phyloP scores from a whole-genome alignment of 1,140 invertebrate genomes.

The Anoplophora glabripennis region DNA sequence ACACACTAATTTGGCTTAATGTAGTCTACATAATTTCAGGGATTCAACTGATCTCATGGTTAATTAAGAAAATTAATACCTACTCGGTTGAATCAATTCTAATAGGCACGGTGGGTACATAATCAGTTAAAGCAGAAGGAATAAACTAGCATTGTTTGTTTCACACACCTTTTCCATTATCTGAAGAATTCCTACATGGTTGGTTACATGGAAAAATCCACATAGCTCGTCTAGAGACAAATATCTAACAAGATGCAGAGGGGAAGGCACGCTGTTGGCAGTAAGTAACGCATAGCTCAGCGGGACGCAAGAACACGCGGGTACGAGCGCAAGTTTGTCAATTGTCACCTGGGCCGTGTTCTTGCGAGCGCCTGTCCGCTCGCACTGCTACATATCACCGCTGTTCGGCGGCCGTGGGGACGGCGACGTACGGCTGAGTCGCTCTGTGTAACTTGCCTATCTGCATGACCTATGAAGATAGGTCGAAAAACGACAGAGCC shows the following conservation, averaged over 20 bases:
- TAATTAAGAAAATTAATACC: too few species aligned
- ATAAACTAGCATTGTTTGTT: slow-evolving; percentile 26
- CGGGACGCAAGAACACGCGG: slow-evolving; percentile 39
- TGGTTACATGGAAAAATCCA: slow-evolving; percentile 32
- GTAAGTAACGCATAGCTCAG: slow-evolving; percentile 45
- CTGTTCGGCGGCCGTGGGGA: not conserved
- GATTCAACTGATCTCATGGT: too few species aligned
- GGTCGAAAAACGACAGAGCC: too few species aligned
- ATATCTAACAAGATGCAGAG: slow-evolving; percentile 43
- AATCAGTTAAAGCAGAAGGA: too few species aligned
- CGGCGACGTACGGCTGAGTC: not conserved
- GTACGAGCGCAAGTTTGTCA: slow-evolving; percentile 45
- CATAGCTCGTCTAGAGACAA: slow-evolving; percentile 36
- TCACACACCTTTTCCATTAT: slow-evolving; percentile 45
- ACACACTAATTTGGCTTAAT: too few species aligned
- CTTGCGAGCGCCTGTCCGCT: slow-evolving; percentile 39
- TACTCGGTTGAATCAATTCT: too few species aligned
- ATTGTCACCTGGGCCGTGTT: slow-evolving; percentile 46
- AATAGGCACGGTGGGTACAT: too few species aligned
- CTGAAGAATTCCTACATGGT: slow-evolving; percentile 35
- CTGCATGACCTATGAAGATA: too few species aligned
- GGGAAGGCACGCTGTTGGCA: slow-evolving; percentile 40
- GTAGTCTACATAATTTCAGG: too few species aligned
- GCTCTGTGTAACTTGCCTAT: too few species aligned
- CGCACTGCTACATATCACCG: slow-evolving; percentile 42